Evolutionary conservation across 2,888 invertebrate genomes (phyloP).

Genomic region (Drosophila ustulata): DNA sequence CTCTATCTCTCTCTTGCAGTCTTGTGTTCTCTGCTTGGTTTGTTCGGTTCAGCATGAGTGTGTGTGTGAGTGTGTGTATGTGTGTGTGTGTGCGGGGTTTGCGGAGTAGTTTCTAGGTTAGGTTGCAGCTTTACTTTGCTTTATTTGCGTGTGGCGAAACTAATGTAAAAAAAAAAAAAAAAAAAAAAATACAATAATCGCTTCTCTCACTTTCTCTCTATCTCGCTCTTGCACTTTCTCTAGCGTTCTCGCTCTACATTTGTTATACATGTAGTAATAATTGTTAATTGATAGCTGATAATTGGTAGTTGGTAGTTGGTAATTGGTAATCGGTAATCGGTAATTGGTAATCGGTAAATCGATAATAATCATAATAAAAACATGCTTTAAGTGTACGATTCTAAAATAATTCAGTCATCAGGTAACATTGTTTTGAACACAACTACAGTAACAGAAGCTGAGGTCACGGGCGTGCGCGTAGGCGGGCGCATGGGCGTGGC

Average conservation of each 20-base stretch:
- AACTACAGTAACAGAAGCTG: constrained; percentile 86
- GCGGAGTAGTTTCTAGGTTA: constrained; percentile 24
- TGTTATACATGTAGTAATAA: constrained; percentile 64
- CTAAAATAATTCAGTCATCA: constrained; percentile 85
- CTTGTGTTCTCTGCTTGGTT: constrained; percentile 38
- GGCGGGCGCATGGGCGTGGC: constrained; percentile 59
- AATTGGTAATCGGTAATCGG: constrained; percentile 38
- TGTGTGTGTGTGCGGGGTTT: constrained; percentile 4
- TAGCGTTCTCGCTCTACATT: constrained; percentile 29
- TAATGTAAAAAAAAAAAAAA: constrained; percentile 1
- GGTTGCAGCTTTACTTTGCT: constrained; percentile 26
- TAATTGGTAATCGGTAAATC: constrained; percentile 53
- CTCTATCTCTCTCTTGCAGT: constrained; percentile 34
- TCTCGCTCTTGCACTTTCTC: not conserved
- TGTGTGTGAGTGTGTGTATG: not conserved
- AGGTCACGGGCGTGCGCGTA: constrained; percentile 69
- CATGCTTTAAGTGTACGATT: constrained; percentile 78
- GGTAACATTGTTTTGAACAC: constrained; percentile 86
- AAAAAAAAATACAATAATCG: constrained; percentile 18
- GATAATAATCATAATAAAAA: constrained; percentile 59
- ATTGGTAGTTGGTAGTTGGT: constrained; percentile 32
- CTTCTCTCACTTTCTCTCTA: not conserved
- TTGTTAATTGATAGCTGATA: constrained; percentile 33
- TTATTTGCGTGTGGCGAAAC: constrained; percentile 17
- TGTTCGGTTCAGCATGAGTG: constrained; percentile 21